Evolutionary conservation across 2,113 vertebrate species (phyloP), one percentile per base, ranked within the genome.

Genomic region (Gulo gulo): DNA sequence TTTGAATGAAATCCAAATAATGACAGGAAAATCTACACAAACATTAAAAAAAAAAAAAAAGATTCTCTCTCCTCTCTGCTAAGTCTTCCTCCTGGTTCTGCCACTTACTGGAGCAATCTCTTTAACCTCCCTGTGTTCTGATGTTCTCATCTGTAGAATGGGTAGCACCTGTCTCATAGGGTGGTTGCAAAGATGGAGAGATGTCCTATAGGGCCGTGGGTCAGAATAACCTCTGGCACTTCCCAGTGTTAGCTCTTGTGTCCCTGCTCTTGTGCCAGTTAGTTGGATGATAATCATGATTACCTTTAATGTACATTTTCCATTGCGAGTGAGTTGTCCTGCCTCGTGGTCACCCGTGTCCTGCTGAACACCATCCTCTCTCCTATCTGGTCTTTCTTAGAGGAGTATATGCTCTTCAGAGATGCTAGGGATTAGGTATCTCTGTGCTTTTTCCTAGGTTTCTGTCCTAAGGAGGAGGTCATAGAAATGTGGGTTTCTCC

Each of bases 1-100:
- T 88, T 86, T 82, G 45, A 36, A 94, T 23, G 57, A 90, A 95
- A 67, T 91, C 29, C 50, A 84, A 90, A 91, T 61, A 84, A 24
- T 52, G 26, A 69, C 23, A 74, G 83, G 74, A 92, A 87, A 71
- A 82, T 86, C 45, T 67, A n/a, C 31, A 52, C 8, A 52, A 92
- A 36, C 24, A 34, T 73, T 55, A 6, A 18, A 21, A 23, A 92
- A 74, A 81, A 29, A 63, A 63, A 16, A 34, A 34, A 95, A 2
- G 34, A 36, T 93, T 92, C 42, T 92, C 12, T 89, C n/a, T 79
- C 88, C 71, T 91, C 57, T 71, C 87, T 78, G 52, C 59, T 81
- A 16, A 47, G 57, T 94, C 29, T n/a, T 97, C 59, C 39, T 16
- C 31, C 47, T 93, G 59, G n/a, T 71, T 94, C 83, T 82, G 7